Evolutionary conservation across 2,797 vertebrate species (phyloP).

Genomic region (Dicrostonyx torquatus): DNA sequence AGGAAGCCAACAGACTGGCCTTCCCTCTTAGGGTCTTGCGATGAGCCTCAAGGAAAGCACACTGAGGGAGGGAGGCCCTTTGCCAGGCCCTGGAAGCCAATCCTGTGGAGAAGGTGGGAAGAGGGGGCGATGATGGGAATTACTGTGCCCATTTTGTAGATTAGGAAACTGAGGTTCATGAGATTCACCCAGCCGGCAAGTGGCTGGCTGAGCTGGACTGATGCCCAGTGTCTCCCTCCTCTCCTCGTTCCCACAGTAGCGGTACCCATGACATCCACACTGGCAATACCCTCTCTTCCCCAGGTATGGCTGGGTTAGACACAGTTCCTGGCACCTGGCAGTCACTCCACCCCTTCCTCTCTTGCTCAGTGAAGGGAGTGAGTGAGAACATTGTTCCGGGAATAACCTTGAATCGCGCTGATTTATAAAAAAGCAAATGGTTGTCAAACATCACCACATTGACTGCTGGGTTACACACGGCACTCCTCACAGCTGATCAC

Average conservation of each 20-base stretch:
- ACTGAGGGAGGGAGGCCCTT: background rate
- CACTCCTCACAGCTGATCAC: conserved; percentile 54
- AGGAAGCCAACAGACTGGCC: background rate
- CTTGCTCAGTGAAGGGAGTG: conserved; percentile 58
- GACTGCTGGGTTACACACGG: conserved; percentile 56
- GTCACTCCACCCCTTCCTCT: conserved; percentile 56
- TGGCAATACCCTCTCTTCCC: background rate
- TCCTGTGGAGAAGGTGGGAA: background rate
- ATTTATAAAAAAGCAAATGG: conserved; percentile 75
- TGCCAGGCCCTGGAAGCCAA: background rate
- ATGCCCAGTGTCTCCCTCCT: background rate
- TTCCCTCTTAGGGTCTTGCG: background rate
- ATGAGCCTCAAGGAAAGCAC: background rate
- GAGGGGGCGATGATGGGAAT: background rate
- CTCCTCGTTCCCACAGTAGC: background rate
- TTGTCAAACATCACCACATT: conserved; percentile 73
- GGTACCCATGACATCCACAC: background rate
- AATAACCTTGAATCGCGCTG: conserved; percentile 78
- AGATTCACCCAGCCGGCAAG: background rate
- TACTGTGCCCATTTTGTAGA: conserved; percentile 55
- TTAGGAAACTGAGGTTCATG: background rate
- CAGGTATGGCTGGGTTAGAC: background rate
- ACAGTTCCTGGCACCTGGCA: background rate
- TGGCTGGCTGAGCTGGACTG: background rate
- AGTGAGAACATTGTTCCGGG: conserved; percentile 71